Evolutionary conservation across 2,113 vertebrate genomes (phyloP).

Genomic region (rat (Rattus norvegicus)): GRCr8 NC_086027.1:71626001-71626500

Average conservation of each 20-base stretch:
- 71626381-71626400: conserved; percentile 50
- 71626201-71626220: conserved; percentile 76
- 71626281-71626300: conserved; percentile 86
- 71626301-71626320: conserved; percentile 81
- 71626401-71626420: conserved; percentile 37
- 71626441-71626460: neutral
- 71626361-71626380: conserved; percentile 73
- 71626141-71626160: conserved; percentile 83
- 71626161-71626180: conserved; percentile 77
- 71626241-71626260: conserved; percentile 82
- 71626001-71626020: conserved; percentile 46
- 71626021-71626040: conserved; percentile 67
- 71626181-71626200: conserved; percentile 81
- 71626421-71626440: conserved; percentile 13
- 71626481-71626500: neutral
- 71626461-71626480: neutral
- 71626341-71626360: conserved; percentile 77
- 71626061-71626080: conserved; percentile 39
- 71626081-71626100: conserved; percentile 70
- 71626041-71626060: conserved; percentile 45
- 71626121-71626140: conserved; percentile 73
- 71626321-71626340: conserved; percentile 82
- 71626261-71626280: conserved; percentile 85
- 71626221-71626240: conserved; percentile 83
- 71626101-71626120: conserved; percentile 66